phyloP scores from a whole-genome alignment of 2,888 invertebrate species.

The Lypha dubia region DNA sequence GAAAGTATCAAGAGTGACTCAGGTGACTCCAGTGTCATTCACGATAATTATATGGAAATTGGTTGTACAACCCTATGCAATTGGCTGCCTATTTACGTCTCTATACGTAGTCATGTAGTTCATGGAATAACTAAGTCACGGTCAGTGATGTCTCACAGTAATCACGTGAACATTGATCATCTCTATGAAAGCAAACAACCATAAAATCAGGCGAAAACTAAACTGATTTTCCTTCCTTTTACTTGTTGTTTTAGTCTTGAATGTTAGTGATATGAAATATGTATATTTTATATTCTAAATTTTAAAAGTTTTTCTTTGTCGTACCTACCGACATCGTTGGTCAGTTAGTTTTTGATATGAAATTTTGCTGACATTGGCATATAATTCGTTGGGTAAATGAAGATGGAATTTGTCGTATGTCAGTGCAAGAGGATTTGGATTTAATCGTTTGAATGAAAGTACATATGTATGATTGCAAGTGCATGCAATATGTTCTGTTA shows the following conservation, averaged over 20 bases:
- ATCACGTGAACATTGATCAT: not conserved
- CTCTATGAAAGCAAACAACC: not conserved
- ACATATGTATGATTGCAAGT: too few species aligned
- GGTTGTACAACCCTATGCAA: too few species aligned
- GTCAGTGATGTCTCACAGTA: not conserved
- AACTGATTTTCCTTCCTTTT: slow-evolving; percentile 14
- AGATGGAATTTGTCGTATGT: not conserved
- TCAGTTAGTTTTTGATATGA: slow-evolving; percentile 51
- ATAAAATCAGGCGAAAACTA: not conserved
- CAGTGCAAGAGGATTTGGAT: slow-evolving; percentile 1
- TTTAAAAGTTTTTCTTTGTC: slow-evolving; percentile 32
- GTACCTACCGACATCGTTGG: not conserved
- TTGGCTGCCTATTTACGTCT: too few species aligned
- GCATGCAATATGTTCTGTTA: not conserved
- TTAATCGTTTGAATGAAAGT: not conserved
- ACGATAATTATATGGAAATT: too few species aligned
- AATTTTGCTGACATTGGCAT: slow-evolving; percentile 54
- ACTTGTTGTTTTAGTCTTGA: slow-evolving; percentile 12
- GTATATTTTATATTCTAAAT: slow-evolving; percentile 22
- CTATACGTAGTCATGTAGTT: too few species aligned
- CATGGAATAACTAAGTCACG: too few species aligned
- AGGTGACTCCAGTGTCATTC: too few species aligned
- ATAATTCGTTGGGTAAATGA: slow-evolving; percentile 24
- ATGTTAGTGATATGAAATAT: slow-evolving; percentile 39
- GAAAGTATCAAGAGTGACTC: too few species aligned